Conservation (phyloP, 2,797 vertebrate species). For the Sphenodon punctatus region DNA sequence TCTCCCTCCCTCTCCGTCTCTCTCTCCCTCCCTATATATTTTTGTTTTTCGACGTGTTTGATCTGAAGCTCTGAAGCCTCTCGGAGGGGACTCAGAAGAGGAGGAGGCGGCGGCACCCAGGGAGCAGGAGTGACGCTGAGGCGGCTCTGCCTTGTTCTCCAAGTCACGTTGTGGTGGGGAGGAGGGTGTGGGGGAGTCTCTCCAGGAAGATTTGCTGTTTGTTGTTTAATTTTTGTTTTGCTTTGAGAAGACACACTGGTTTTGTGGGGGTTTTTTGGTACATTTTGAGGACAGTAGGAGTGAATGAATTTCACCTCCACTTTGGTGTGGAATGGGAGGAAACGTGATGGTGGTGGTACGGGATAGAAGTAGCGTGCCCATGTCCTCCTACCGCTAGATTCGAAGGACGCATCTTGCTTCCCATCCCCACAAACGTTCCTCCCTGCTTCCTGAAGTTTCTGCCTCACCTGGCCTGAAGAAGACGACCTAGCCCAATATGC, state of each 20-base stretch:
- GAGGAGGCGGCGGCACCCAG: constrained; percentile 14
- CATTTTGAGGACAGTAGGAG: background rate
- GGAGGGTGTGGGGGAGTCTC: background rate
- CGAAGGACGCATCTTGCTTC: background rate
- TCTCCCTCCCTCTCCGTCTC: background rate
- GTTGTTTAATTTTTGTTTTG: background rate
- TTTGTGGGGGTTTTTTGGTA: background rate
- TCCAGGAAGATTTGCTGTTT: constrained; percentile 25
- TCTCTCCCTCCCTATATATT: constrained; percentile 48
- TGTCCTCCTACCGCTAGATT: constrained; percentile 56
- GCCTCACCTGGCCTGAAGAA: constrained; percentile 3
- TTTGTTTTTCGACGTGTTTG: constrained; percentile 49
- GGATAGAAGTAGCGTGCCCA: constrained; percentile 62
- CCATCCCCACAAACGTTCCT: background rate
- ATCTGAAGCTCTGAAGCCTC: constrained; percentile 63
- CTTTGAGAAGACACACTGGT: constrained; percentile 66
- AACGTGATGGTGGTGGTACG: constrained; percentile 66
- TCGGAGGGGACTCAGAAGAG: constrained; percentile 29
- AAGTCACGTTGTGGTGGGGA: background rate
- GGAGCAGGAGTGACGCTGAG: constrained; percentile 28
- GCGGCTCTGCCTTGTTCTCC: constrained; percentile 48
- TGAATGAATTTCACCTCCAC: constrained; percentile 13
- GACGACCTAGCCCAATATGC: constrained; percentile 68
- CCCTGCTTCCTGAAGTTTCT: background rate
- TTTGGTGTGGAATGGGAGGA: constrained; percentile 23